phyloP scores from a whole-genome alignment of 2,113 vertebrate genomes.

The Notothenia coriiceps region DNA sequence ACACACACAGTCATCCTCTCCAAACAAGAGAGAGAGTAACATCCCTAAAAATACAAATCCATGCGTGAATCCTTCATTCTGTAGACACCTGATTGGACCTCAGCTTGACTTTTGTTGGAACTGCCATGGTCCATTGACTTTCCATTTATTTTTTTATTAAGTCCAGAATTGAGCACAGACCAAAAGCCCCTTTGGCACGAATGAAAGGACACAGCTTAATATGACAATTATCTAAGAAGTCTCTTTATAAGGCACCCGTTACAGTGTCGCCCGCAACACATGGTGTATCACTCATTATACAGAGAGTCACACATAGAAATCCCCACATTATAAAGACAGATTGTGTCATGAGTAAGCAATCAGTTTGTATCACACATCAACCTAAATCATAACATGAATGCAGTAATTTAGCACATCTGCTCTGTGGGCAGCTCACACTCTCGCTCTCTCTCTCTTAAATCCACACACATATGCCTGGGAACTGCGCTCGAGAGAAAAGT shows the following conservation, averaged over 20 bases:
- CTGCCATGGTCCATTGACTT: constrained; percentile 15
- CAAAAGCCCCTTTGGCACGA: background rate
- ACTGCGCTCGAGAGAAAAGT: constrained; percentile 53
- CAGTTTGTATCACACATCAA: constrained; percentile 41
- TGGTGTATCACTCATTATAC: background rate
- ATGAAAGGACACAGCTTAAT: background rate
- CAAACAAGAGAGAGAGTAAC: constrained; percentile 6
- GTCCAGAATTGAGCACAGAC: background rate
- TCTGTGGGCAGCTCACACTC: constrained; percentile 47
- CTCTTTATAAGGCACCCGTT: background rate
- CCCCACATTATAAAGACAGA: constrained; percentile 28
- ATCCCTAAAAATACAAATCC: constrained; percentile 29
- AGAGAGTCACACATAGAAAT: constrained; percentile 1
- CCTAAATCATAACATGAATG: constrained; percentile 47
- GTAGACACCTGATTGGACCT: background rate
- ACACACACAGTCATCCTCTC: constrained; percentile 26
- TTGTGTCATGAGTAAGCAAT: constrained; percentile 11
- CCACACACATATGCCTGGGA: constrained; percentile 43
- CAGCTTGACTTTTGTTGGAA: constrained; percentile 14
- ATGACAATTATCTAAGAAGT: constrained; percentile 8
- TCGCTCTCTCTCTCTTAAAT: constrained; percentile 7
- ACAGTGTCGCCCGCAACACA: constrained; percentile 16
- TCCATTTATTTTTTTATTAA: constrained; percentile 36
- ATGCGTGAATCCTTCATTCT: background rate
- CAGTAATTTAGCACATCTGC: constrained; percentile 56